Conservation (phyloP, 2,888 invertebrate genomes). For the Sinopyrophorus schimmeli region DNA sequence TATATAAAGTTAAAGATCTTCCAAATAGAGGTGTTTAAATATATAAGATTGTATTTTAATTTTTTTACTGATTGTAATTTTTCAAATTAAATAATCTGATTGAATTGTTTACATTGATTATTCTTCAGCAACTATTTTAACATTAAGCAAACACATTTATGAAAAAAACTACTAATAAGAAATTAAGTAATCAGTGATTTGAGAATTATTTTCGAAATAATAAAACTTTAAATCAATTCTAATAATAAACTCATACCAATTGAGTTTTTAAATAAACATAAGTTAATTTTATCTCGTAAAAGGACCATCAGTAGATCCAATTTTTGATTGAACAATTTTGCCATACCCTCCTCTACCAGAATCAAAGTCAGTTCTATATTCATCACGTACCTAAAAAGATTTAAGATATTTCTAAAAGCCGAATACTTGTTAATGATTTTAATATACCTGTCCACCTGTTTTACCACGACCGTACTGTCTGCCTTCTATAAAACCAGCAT, state of each 20-base stretch:
- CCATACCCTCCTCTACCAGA: constrained; percentile 97
- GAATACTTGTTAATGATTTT: too few species aligned
- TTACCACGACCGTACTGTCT: constrained; percentile 97
- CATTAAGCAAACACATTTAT: too few species aligned
- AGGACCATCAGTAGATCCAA: constrained; percentile 56
- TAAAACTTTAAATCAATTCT: too few species aligned
- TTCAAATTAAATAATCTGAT: not conserved
- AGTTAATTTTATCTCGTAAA: constrained; percentile 52
- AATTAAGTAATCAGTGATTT: not conserved
- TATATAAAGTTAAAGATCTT: constrained; percentile 96
- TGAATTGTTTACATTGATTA: too few species aligned
- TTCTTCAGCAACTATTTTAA: too few species aligned
- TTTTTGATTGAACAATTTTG: constrained; percentile 87
- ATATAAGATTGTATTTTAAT: not conserved
- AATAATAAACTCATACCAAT: too few species aligned
- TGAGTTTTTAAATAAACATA: too few species aligned
- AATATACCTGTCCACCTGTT: constrained; percentile 91
- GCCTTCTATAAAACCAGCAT: constrained; percentile 98
- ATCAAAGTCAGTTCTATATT: constrained; percentile 97
- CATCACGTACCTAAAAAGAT: constrained; percentile 81
- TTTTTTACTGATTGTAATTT: constrained; percentile 5
- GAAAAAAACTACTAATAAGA: too few species aligned
- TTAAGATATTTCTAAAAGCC: not conserved
- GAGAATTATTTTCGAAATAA: not conserved
- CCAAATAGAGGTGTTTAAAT: constrained; percentile 81